phyloP scores from a whole-genome alignment of 2,797 vertebrate genomes.

The Yasuhikotakia modesta region DNA sequence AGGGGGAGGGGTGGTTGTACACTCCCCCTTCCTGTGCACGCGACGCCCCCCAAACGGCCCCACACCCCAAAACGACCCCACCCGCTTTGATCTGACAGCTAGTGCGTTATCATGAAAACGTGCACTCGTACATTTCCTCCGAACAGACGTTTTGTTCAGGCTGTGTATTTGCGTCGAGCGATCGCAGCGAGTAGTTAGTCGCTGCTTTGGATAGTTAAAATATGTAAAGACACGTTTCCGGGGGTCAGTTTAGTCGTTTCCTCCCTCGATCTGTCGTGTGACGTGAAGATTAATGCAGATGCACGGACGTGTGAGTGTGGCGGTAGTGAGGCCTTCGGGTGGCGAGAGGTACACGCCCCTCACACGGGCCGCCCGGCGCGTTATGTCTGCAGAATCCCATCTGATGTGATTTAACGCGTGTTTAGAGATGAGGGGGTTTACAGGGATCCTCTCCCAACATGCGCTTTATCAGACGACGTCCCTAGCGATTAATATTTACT shows the following conservation, averaged over 20 bases:
- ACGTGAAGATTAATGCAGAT: background rate
- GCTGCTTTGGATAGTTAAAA: background rate
- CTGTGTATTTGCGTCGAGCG: background rate
- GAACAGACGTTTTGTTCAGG: background rate
- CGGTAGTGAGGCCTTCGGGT: background rate
- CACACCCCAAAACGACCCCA: constrained; percentile 8
- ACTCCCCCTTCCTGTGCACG: constrained; percentile 69
- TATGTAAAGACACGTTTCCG: background rate
- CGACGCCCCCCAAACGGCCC: constrained; percentile 66
- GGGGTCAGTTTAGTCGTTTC: background rate
- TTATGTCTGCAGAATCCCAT: too few species aligned
- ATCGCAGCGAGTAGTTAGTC: background rate
- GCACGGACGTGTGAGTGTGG: background rate
- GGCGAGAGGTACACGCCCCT: background rate
- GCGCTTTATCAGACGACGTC: constrained; percentile 11
- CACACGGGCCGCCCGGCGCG: background rate
- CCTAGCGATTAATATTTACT: constrained; percentile 16
- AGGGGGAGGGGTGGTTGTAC: constrained; percentile 64
- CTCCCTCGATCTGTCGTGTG: background rate
- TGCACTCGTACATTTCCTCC: too few species aligned
- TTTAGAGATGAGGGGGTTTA: background rate
- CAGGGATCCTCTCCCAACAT: background rate
- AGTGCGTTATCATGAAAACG: background rate
- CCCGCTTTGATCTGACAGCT: background rate
- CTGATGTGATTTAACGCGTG: too few species aligned